Evolutionary conservation across 2,888 invertebrate species (phyloP).

Genomic region (Osmoderma eremita): DNA sequence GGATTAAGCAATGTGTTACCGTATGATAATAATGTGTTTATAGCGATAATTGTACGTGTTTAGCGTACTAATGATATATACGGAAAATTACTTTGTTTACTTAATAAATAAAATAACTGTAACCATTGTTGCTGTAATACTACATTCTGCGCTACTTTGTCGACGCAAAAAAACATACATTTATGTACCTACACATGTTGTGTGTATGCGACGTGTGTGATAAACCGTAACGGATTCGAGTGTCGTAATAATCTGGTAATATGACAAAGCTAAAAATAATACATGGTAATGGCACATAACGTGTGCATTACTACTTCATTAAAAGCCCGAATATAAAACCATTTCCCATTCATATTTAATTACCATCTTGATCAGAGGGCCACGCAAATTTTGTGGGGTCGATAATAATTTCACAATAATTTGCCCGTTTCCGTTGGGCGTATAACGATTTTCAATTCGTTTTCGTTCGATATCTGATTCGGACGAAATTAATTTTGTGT

Average conservation of each 20-base stretch:
- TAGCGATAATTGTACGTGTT: too few relatives aligned
- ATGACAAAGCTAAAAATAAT: slow-evolving; percentile 10
- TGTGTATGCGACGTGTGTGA: too few relatives aligned
- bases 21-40: too few relatives aligned
- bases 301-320: slow-evolving; percentile 7
- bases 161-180: too few relatives aligned
- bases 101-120: too few relatives aligned
- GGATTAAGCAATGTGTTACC: too few relatives aligned
- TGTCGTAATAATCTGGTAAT: not conserved
- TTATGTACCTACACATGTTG: too few relatives aligned
- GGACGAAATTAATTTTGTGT: slow-evolving; percentile 11
- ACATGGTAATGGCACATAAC: not conserved
- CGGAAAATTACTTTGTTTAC: too few relatives aligned
- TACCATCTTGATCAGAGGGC: slow-evolving; percentile 6
- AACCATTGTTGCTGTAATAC: too few relatives aligned
- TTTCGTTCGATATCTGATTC: slow-evolving; percentile 14
- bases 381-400: not conserved
- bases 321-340: not conserved
- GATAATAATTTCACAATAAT: slow-evolving; percentile 12
- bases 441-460: slow-evolving; percentile 12
- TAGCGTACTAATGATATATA: too few relatives aligned
- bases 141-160: too few relatives aligned
- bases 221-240: too few relatives aligned
- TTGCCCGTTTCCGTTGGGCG: not conserved
- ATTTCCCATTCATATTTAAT: slow-evolving; percentile 23